A percentile compares a stretch with the other conserved stretches of the same genome.
These are phyloP conservation scores for Ciconia stormi DNA, from an alignment of 2,113 vertebrate species.

Conservation along the genomic window DNA sequence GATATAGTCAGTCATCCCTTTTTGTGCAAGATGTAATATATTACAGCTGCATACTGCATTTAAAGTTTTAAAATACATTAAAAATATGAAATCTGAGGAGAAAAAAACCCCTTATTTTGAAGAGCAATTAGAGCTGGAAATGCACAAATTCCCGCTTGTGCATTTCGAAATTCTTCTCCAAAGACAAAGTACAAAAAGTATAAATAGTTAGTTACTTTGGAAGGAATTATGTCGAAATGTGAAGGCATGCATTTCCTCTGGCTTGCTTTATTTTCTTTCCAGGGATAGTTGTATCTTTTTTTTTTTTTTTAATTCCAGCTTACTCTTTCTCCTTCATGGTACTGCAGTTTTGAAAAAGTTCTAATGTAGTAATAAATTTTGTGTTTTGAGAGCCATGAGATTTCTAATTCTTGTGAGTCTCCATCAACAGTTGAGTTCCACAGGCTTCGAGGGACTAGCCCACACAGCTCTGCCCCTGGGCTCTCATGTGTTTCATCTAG, in stretches of 20 bases:
- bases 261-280: not conserved
- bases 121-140: not conserved
- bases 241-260: not conserved
- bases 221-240: not conserved
- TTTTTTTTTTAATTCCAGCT: not conserved
- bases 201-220: not conserved
- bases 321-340: not conserved
- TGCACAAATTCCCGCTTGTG: not conserved
- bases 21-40: not conserved
- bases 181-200: not conserved
- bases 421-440: not conserved
- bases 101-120: not conserved
- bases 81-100: not conserved
- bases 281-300: not conserved
- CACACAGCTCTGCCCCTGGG: fast-evolving
- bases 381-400: not conserved
- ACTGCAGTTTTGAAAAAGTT: not conserved
- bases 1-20: not conserved
- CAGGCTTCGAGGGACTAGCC: not conserved
- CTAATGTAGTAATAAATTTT: too few relatives aligned
- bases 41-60: not conserved
- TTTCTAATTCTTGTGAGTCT: not conserved
- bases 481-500: not conserved
- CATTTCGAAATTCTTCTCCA: not conserved
- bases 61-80: not conserved